phyloP scores from a whole-genome alignment of 1,140 invertebrate genomes.

The Trichogramma pretiosum region DNA sequence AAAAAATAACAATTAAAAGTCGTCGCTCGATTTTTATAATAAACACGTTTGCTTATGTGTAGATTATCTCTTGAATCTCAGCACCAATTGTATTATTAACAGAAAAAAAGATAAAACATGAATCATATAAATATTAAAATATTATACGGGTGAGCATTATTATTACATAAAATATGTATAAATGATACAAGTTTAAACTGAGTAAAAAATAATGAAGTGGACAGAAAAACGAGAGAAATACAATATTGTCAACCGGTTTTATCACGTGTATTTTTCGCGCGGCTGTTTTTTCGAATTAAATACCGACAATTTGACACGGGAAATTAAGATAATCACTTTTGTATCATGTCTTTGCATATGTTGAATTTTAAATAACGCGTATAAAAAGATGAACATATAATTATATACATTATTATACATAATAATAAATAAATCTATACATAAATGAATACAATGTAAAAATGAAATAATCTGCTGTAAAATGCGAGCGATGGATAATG shows the following conservation, averaged over 20 bases:
- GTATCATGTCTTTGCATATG: slow-evolving; percentile 22
- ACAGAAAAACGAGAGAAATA: neutral
- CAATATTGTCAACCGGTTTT: neutral
- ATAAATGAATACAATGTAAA: neutral
- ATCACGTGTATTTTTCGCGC: neutral
- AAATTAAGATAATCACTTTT: slow-evolving; percentile 32
- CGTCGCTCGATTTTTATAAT: too few species aligned
- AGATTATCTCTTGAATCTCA: too few species aligned
- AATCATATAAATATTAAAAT: too few species aligned
- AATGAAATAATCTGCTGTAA: too few species aligned
- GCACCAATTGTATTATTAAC: too few species aligned
- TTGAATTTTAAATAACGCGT: slow-evolving; percentile 5
- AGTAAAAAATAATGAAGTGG: neutral
- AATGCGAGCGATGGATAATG: too few species aligned
- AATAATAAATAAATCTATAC: slow-evolving; percentile 5
- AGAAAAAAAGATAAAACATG: too few species aligned
- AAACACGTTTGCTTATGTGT: too few species aligned
- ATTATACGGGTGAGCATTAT: too few species aligned
- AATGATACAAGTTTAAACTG: neutral
- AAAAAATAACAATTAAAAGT: too few species aligned
- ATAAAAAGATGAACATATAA: slow-evolving; percentile 4
- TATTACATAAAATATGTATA: too few species aligned
- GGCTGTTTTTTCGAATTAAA: slow-evolving; percentile 13
- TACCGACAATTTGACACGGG: slow-evolving; percentile 16
- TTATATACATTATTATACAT: slow-evolving; percentile 14